A percentile compares a stretch with the other conserved stretches of the same genome.
These are phyloP conservation scores for Myiotriccus ornatus DNA, from an alignment of 2,797 vertebrate genomes.

Conservation along the genomic window DNA sequence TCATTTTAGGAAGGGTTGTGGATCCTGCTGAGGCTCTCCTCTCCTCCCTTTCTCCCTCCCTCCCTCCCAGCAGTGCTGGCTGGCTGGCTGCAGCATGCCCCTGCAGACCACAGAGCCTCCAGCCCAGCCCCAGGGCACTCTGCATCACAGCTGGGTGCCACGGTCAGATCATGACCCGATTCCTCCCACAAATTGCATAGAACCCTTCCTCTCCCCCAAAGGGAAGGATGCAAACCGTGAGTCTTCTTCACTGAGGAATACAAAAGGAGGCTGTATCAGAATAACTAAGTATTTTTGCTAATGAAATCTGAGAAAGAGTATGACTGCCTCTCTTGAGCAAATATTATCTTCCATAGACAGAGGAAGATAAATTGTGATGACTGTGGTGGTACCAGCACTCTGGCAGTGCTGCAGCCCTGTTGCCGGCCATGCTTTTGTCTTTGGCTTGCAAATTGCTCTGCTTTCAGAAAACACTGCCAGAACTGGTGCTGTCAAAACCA, in stretches of 20 bases:
- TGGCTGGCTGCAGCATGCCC: not conserved
- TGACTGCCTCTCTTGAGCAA: not conserved
- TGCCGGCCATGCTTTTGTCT: not conserved
- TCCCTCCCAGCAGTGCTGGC: not conserved
- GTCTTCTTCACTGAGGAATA: not conserved
- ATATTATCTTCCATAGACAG: not conserved
- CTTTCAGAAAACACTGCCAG: constrained; percentile 57
- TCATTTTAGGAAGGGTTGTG: not conserved
- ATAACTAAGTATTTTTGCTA: not conserved
- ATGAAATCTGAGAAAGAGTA: not conserved
- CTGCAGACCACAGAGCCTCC: not conserved
- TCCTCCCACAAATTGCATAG: not conserved
- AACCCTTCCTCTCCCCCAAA: not conserved
- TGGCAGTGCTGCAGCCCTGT: accelerated
- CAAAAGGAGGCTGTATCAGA: not conserved
- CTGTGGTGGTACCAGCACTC: not conserved
- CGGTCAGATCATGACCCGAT: not conserved
- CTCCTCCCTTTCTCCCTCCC: not conserved
- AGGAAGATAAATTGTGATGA: not conserved
- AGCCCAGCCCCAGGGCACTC: accelerated
- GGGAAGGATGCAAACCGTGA: not conserved
- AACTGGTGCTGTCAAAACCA: constrained; percentile 32
- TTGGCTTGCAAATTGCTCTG: not conserved
- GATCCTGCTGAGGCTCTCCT: not conserved
- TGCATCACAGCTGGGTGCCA: not conserved